phyloP scores from a whole-genome alignment of 2,888 invertebrate genomes.

The Epiblema foenella region DNA sequence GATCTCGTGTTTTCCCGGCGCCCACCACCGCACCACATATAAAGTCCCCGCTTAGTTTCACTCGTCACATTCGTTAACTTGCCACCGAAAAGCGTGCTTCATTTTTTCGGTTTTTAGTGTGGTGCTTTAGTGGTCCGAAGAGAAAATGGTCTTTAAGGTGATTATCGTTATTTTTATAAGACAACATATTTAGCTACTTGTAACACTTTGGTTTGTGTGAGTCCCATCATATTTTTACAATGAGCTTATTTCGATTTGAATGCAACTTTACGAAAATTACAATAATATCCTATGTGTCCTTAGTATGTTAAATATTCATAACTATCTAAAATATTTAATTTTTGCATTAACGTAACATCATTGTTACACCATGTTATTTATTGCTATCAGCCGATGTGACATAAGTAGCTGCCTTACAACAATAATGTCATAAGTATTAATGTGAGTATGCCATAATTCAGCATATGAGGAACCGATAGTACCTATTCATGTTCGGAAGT shows the following conservation, averaged over 20 bases:
- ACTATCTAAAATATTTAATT: too few species aligned
- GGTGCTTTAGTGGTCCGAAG: conserved; percentile 53
- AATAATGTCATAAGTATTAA: too few species aligned
- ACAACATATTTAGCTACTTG: not conserved
- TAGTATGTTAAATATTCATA: too few species aligned
- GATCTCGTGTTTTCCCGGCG: conserved; percentile 50
- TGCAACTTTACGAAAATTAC: too few species aligned
- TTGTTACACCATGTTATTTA: too few species aligned
- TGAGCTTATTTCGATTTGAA: not conserved
- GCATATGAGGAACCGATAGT: not conserved
- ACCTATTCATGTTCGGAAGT: conserved; percentile 26
- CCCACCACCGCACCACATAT: conserved; percentile 60
- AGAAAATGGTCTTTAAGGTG: conserved; percentile 72
- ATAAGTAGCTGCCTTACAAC: too few species aligned
- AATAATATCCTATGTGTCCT: too few species aligned
- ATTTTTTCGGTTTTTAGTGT: conserved; percentile 48
- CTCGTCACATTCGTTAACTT: conserved; percentile 65
- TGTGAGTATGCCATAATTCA: not conserved
- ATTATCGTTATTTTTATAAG: conserved; percentile 47
- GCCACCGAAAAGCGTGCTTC: conserved; percentile 57
- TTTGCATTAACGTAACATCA: too few species aligned
- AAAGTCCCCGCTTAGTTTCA: conserved; percentile 64
- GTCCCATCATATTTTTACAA: not conserved
- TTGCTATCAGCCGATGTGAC: too few species aligned
- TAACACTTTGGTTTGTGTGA: not conserved